Conservation (phyloP, 1,140 invertebrate species). For the Papilio machaon region DNA sequence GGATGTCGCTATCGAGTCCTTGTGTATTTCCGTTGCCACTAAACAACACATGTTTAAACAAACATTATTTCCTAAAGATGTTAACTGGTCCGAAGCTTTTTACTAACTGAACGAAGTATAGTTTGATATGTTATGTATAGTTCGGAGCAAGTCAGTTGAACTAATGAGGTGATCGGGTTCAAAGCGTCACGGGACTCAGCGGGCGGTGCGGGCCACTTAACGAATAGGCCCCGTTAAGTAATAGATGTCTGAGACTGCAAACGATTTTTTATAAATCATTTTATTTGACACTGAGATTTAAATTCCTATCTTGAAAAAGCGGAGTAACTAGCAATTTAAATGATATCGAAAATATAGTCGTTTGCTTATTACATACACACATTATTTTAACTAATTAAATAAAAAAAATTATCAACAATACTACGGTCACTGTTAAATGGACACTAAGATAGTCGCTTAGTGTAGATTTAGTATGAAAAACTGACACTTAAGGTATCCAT, state of each 20-base stretch:
- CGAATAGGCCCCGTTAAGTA: constrained; percentile 49
- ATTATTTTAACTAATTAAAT: background rate
- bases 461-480: background rate
- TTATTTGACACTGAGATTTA: background rate
- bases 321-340: background rate
- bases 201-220: constrained; percentile 64
- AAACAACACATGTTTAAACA: background rate
- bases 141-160: constrained; percentile 67
- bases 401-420: background rate
- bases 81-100: constrained; percentile 65
- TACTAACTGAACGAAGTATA: constrained; percentile 66
- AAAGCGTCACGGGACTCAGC: constrained; percentile 67
- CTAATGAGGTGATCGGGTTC: constrained; percentile 79
- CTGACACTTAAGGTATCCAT: background rate
- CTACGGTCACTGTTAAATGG: background rate
- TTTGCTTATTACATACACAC: background rate
- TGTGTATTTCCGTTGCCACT: constrained; percentile 63
- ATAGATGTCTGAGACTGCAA: constrained; percentile 28
- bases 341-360: background rate
- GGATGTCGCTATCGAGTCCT: constrained; percentile 74
- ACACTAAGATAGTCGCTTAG: background rate
- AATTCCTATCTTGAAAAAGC: background rate
- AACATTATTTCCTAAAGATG: constrained; percentile 56
- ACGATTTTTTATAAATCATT: constrained; percentile 26
- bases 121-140: constrained; percentile 62